These are phyloP conservation scores for Rotaria socialis DNA, from an alignment of 2,888 invertebrate genomes.

Conservation along the genomic window DNA sequence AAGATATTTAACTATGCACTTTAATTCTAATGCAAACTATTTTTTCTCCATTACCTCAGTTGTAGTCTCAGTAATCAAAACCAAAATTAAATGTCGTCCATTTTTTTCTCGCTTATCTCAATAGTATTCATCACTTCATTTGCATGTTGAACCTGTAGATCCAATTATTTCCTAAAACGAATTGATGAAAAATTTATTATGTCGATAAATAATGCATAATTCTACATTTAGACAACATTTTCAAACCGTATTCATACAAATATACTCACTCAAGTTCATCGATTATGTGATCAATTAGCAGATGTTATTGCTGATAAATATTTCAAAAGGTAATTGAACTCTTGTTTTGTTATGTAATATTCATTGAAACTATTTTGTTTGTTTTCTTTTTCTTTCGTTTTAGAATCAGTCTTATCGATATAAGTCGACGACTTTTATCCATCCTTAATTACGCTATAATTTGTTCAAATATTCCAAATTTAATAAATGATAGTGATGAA, in stretches of 20 bases:
- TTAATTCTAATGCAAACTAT: too few relatives aligned
- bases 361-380: neutral
- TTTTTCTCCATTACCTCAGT: too few relatives aligned
- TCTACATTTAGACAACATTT: neutral
- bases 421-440: conserved; percentile 20
- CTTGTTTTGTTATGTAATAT: neutral
- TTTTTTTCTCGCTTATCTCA: too few relatives aligned
- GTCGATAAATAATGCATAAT: neutral
- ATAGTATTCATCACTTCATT: too few relatives aligned
- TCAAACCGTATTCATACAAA: neutral
- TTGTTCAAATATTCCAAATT: conserved; percentile 2
- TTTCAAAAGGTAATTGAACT: neutral
- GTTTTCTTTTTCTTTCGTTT: neutral
- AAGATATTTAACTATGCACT: too few relatives aligned
- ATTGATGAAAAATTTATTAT: too few relatives aligned
- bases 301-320: conserved; percentile 21
- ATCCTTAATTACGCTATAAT: neutral
- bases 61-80: too few relatives aligned
- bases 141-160: too few relatives aligned
- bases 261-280: neutral
- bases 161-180: too few relatives aligned
- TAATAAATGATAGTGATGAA: conserved; percentile 9
- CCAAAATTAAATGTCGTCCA: too few relatives aligned
- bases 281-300: conserved; percentile 12
- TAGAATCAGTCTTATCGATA: conserved; percentile 34